A percentile compares a stretch with the other conserved stretches of the same genome.
phyloP scores from a whole-genome alignment of 2,113 vertebrate species.

The Pedionomus torquatus region DNA sequence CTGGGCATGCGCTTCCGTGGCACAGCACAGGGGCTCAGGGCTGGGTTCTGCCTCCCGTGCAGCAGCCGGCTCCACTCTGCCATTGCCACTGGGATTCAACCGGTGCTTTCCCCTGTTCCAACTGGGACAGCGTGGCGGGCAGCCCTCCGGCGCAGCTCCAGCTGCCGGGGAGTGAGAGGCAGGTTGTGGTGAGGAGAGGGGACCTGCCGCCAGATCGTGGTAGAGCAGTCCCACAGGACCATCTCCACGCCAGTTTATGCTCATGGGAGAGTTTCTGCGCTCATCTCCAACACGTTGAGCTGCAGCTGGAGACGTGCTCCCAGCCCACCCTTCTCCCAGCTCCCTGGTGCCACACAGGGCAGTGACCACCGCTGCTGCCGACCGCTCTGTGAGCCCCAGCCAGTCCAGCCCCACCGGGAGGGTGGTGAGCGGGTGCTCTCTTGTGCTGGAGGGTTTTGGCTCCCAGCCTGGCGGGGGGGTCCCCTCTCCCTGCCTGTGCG shows the following conservation, averaged over 20 bases:
- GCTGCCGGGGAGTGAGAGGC: background rate
- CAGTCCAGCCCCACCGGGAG: accelerated
- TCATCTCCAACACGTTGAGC: accelerated
- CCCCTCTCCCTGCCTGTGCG: background rate
- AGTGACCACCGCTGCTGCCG: background rate
- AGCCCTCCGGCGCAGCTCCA: background rate
- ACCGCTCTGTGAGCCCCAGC: background rate
- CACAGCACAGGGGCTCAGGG: background rate
- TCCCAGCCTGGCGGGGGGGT: background rate
- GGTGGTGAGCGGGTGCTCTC: accelerated
- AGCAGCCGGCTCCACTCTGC: accelerated
- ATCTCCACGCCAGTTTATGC: accelerated
- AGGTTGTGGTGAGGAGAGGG: background rate
- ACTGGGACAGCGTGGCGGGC: background rate
- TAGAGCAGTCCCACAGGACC: accelerated
- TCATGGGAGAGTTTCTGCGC: background rate
- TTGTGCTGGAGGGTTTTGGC: background rate
- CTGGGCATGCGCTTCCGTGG: accelerated
- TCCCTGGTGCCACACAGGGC: accelerated
- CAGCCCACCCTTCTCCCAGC: background rate
- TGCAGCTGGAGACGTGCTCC: accelerated
- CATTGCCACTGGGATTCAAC: background rate
- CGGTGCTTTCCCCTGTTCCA: background rate
- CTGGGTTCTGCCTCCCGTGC: accelerated
- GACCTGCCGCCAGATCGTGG: background rate